phyloP scores from a whole-genome alignment of 2,888 invertebrate genomes.

The Epinotia brunnichana region DNA sequence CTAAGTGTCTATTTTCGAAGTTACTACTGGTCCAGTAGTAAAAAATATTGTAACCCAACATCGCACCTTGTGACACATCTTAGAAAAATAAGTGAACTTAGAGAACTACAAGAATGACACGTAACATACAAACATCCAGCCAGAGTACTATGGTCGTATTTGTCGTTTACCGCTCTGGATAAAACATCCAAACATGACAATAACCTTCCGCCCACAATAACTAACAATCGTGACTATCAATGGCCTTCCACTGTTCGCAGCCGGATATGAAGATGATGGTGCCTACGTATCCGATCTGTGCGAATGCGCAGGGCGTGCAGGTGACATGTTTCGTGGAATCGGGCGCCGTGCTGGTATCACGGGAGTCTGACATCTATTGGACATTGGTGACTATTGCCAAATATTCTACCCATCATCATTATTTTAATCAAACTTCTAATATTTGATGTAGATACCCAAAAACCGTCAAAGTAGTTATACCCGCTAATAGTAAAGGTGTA shows the following conservation, averaged over 20 bases:
- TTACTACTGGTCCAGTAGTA: no score
- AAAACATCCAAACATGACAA: not conserved
- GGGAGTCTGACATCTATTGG: conserved; percentile 63
- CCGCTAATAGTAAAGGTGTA: no score
- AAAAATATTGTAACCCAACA: not conserved
- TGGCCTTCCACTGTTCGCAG: conserved; percentile 48
- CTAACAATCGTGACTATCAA: not conserved
- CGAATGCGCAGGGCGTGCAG: conserved; percentile 45
- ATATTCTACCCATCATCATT: no score
- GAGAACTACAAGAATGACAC: not conserved
- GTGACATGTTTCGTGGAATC: conserved; percentile 67
- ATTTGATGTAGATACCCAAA: no score
- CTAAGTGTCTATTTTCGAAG: no score
- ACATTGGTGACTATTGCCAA: conserved; percentile 58
- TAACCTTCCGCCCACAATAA: not conserved
- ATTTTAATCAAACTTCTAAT: no score
- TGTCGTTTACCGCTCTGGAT: not conserved
- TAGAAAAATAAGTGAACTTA: not conserved
- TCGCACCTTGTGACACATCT: not conserved
- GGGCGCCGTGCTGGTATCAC: conserved; percentile 62
- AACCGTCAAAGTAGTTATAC: no score
- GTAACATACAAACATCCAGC: not conserved
- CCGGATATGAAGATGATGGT: conserved; percentile 58
- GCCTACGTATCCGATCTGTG: conserved; percentile 60
- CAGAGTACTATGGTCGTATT: not conserved